Percentiles rank a stretch among this genome's conserved stretches.
Conservation (phyloP, 2,113 vertebrate genomes). For the Etia nguti region DNA sequence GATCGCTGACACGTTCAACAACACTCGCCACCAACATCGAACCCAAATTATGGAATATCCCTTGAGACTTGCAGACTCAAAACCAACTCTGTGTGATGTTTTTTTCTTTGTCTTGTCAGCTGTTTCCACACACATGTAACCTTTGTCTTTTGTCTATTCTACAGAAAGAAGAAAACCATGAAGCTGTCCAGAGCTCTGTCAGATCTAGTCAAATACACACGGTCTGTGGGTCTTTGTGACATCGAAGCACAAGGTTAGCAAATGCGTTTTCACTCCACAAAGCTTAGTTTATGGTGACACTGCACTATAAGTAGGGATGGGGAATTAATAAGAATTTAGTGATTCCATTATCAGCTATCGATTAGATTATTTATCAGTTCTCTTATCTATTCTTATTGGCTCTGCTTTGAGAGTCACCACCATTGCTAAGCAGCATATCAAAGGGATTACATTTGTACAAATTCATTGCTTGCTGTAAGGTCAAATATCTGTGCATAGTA, state of each 20-base stretch:
- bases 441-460: not conserved
- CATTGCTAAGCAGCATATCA: not conserved
- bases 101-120: not conserved
- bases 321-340: not conserved
- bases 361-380: not conserved
- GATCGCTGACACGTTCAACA: not conserved
- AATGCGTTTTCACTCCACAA: not conserved
- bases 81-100: not conserved
- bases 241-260: constrained; percentile 84
- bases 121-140: not conserved
- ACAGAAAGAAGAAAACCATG: constrained; percentile 93
- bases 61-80: not conserved
- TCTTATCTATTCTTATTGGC: not conserved
- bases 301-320: not conserved
- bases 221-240: constrained; percentile 89
- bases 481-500: not conserved
- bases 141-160: not conserved
- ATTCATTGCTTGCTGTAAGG: not conserved
- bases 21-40: not conserved
- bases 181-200: constrained; percentile 93
- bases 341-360: not conserved
- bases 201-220: constrained; percentile 94
- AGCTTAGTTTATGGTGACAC: not conserved
- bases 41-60: not conserved
- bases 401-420: not conserved